Base-by-base conservation (phyloP, 2,888 invertebrate genomes). In the Lepas anatifera region DNA sequence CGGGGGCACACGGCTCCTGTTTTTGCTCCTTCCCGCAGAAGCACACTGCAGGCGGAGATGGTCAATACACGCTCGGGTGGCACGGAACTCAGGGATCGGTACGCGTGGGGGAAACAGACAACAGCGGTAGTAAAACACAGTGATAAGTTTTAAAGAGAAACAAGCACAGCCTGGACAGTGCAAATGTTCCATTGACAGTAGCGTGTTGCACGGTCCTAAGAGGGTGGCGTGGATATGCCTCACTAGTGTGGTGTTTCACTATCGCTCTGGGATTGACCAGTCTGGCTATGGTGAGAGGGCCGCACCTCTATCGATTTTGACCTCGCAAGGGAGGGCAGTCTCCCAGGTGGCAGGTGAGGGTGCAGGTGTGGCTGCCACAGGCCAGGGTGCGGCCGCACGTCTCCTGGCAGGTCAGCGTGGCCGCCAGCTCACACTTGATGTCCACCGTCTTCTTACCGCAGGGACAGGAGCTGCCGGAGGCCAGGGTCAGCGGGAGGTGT, bases 281-380 rank as follows among this genome's bases (percentile, higher is more conserved):
- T n/a, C n/a, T n/a, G n/a, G n/a, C n/a, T n/a, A n/a, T n/a, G n/a
- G n/a, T n/a, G n/a, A n/a, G n/a, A n/a, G n/a, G n/a, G n/a, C n/a
- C n/a, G n/a, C 22, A 58, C 58, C 84, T 81, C 91, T 90, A 66
- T 84, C 81, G 16, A 91, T 81, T 41, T 80, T 83, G 73, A 87
- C 83, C 0, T 80, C 78, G 77, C 97, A 98, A 2, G 84, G n/a
- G 81, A 0, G 82, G 84, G 77, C 92, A 92, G 76, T 87, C 87
- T 29, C 94, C 94, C 69, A 87, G 87, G 81, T 98, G 98, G 80
- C 97, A 98, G 69, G 88, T 86, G 77, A 89, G 87, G 75, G 90
- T 27, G 66, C 74, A 74, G 29, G 71, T 73, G 74, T 84, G 84
- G 18, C 77, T 75, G 7, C 79, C 80, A 77, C 84, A 98, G 75